Evolutionary conservation across 1,140 invertebrate species (phyloP).

Genomic region (Drosophila bipectinata): DNA sequence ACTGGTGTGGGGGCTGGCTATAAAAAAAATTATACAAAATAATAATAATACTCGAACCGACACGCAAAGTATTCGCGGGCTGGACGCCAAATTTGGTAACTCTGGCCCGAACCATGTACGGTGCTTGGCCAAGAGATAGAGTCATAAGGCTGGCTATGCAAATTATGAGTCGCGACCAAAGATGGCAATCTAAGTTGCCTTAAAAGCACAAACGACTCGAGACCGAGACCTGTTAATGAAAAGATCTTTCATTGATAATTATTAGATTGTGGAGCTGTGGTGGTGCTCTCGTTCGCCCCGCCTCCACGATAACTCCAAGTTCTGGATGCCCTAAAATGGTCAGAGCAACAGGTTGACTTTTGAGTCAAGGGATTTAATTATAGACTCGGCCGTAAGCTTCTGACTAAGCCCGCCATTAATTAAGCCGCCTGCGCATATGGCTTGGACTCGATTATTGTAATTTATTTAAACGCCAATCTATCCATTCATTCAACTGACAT

Average conservation of each 20-base stretch:
- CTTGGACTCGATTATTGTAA: constrained; percentile 70
- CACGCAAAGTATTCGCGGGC: constrained; percentile 43
- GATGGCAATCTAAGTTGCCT: constrained; percentile 52
- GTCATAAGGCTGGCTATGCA: constrained; percentile 65
- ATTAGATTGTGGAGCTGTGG: constrained; percentile 59
- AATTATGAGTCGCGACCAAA: constrained; percentile 67
- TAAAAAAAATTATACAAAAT: constrained; percentile 56
- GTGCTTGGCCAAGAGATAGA: constrained; percentile 56
- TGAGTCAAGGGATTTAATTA: constrained; percentile 60
- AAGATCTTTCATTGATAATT: constrained; percentile 80
- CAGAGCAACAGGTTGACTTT: constrained; percentile 34
- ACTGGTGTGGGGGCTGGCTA: constrained; percentile 46
- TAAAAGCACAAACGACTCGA: constrained; percentile 57
- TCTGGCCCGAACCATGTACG: constrained; percentile 58
- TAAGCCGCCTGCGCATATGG: constrained; percentile 77
- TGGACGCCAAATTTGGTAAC: constrained; percentile 66
- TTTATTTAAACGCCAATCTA: constrained; percentile 70
- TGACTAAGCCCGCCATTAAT: constrained; percentile 65
- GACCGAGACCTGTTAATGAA: constrained; percentile 74
- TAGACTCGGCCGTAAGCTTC: constrained; percentile 17
- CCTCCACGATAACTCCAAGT: constrained; percentile 24
- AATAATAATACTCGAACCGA: constrained; percentile 58
- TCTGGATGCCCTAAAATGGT: constrained; percentile 70
- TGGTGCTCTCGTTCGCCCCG: constrained; percentile 30
- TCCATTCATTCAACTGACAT: constrained; percentile 41